Percentiles rank a stretch among this genome's conserved stretches.
Evolutionary conservation across 2,888 invertebrate genomes (phyloP).

Genomic region (Lasius platythorax): DNA sequence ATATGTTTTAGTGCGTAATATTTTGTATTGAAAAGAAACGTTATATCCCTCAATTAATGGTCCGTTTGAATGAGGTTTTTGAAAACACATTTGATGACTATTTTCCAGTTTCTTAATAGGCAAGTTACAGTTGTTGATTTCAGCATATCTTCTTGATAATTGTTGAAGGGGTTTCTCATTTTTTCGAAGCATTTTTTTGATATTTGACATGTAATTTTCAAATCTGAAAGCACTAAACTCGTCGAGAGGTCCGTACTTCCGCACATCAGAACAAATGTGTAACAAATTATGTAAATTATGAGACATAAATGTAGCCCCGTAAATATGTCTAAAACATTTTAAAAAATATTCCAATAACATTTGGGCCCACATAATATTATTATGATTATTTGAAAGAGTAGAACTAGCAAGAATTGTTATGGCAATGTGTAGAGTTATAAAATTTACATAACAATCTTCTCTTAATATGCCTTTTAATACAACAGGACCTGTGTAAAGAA

Average conservation of each 20-base stretch:
- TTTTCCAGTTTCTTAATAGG: background rate
- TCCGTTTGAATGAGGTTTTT: constrained; percentile 7
- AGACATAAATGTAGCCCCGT: constrained; percentile 14
- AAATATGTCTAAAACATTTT: constrained; percentile 10
- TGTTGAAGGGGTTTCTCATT: constrained; percentile 24
- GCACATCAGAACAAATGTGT: constrained; percentile 23
- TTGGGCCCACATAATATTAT: background rate
- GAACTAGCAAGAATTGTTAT: constrained; percentile 8
- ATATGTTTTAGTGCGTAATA: constrained; percentile 17
- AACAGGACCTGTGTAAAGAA: constrained; percentile 7
- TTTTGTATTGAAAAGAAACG: constrained; percentile 2
- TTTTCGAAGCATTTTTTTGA: constrained; percentile 24
- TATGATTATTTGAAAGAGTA: background rate
- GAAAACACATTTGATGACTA: background rate
- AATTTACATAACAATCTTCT: background rate
- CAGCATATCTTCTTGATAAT: constrained; percentile 7
- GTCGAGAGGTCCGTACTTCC: background rate
- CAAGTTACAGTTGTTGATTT: constrained; percentile 1
- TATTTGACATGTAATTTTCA: constrained; percentile 7
- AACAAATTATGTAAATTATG: constrained; percentile 12
- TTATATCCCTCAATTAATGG: constrained; percentile 4
- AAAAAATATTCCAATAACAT: constrained; percentile 13
- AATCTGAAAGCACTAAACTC: constrained; percentile 24
- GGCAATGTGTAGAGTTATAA: constrained; percentile 13
- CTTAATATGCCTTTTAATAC: constrained; percentile 3